Evolutionary conservation across 2,888 invertebrate species (phyloP).

Genomic region (Cephalotes varians): DNA sequence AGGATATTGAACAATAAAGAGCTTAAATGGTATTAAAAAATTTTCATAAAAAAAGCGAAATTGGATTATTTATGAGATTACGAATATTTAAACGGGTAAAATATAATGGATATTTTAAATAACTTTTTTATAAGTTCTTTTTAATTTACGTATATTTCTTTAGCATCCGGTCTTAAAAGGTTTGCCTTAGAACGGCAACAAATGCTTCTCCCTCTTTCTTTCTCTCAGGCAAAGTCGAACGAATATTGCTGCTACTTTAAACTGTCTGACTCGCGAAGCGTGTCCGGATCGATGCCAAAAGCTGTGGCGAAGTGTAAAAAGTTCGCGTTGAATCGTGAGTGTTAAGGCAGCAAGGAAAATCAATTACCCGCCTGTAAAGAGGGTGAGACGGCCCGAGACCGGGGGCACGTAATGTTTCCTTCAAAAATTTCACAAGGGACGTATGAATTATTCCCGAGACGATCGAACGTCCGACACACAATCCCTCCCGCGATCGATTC

Average conservation of each 20-base stretch:
- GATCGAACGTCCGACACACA: constrained; percentile 49
- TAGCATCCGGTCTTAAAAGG: constrained; percentile 35
- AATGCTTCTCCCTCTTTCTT: background rate
- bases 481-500: constrained; percentile 33
- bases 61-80: background rate
- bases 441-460: constrained; percentile 62
- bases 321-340: constrained; percentile 67
- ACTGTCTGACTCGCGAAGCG: constrained; percentile 55
- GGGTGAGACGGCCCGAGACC: constrained; percentile 48
- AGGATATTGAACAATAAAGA: background rate
- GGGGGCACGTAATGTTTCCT: constrained; percentile 51
- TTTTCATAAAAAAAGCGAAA: background rate
- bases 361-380: constrained; percentile 67
- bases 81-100: constrained; percentile 16
- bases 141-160: constrained; percentile 23
- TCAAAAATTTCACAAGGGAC: constrained; percentile 60
- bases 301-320: constrained; percentile 52
- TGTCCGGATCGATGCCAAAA: constrained; percentile 65
- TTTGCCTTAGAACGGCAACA: constrained; percentile 20
- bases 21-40: background rate
- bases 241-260: constrained; percentile 65
- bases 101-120: background rate
- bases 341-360: constrained; percentile 72
- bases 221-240: constrained; percentile 40
- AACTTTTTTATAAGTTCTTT: background rate